Conservation (phyloP, 2,888 invertebrate species). For the Cephus pulcher region DNA sequence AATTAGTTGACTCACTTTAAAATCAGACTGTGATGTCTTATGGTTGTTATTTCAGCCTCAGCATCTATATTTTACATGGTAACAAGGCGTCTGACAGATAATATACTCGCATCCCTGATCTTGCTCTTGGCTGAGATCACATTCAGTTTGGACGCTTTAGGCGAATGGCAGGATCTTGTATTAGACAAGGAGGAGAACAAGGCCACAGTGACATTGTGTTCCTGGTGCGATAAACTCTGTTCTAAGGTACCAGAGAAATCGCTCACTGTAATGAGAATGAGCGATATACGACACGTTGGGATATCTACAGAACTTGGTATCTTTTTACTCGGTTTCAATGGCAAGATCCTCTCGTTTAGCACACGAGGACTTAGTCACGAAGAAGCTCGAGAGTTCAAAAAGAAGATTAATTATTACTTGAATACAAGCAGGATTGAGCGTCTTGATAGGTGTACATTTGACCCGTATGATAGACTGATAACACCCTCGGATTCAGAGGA, state of each 20-base stretch:
- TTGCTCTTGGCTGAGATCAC: slow-evolving; percentile 42
- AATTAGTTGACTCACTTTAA: neutral
- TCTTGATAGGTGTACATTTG: slow-evolving; percentile 22
- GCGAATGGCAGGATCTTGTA: slow-evolving; percentile 48
- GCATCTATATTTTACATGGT: slow-evolving; percentile 34
- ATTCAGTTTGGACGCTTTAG: slow-evolving; percentile 45
- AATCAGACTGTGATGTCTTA: neutral
- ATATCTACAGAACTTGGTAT: slow-evolving; percentile 42
- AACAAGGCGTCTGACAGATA: slow-evolving; percentile 34
- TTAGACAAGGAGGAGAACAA: slow-evolving; percentile 41
- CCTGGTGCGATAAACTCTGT: slow-evolving; percentile 45
- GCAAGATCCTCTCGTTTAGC: slow-evolving; percentile 35
- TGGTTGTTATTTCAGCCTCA: slow-evolving; percentile 33
- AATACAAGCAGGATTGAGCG: slow-evolving; percentile 26
- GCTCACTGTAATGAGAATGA: slow-evolving; percentile 34
- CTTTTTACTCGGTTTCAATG: slow-evolving; percentile 41
- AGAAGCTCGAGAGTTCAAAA: slow-evolving; percentile 39
- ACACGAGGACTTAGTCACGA: slow-evolving; percentile 37
- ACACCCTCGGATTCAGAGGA: slow-evolving; percentile 32
- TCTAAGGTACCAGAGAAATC: slow-evolving; percentile 22
- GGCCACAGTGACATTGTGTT: slow-evolving; percentile 36
- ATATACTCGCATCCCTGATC: slow-evolving; percentile 29
- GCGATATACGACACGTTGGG: slow-evolving; percentile 47
- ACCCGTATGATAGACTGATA: slow-evolving; percentile 29
- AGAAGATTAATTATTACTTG: slow-evolving; percentile 40